Conservation (phyloP, 1,140 invertebrate genomes). For the Drosophila lacertosa region DNA sequence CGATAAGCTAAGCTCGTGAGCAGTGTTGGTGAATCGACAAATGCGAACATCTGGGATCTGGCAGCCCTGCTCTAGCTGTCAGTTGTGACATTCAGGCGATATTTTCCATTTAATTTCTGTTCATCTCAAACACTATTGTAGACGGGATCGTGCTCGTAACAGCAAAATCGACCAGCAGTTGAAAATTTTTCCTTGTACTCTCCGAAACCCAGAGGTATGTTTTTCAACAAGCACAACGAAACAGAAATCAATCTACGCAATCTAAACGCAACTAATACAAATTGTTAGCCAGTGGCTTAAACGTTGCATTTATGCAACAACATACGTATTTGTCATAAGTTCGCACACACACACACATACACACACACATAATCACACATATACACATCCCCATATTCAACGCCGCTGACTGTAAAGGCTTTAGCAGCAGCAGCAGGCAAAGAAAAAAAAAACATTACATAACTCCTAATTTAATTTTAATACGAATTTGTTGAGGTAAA, state of each 20-base stretch:
- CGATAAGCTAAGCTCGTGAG: background rate
- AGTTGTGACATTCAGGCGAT: slow-evolving; percentile 51
- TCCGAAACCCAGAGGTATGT: slow-evolving; percentile 79
- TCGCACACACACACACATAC: slow-evolving; percentile 39
- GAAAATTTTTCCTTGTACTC: slow-evolving; percentile 75
- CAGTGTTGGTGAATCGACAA: background rate
- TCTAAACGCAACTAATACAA: slow-evolving; percentile 49
- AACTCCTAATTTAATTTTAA: slow-evolving; percentile 49
- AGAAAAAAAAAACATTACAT: slow-evolving; percentile 63
- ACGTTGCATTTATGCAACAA: slow-evolving; percentile 53
- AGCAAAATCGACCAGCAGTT: slow-evolving; percentile 62
- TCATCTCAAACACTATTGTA: slow-evolving; percentile 41
- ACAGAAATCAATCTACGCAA: slow-evolving; percentile 40
- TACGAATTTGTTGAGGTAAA: slow-evolving; percentile 40
- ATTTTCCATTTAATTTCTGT: slow-evolving; percentile 12
- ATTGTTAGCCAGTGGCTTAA: slow-evolving; percentile 60
- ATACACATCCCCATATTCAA: slow-evolving; percentile 44
- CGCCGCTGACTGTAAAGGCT: slow-evolving; percentile 58
- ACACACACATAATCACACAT: slow-evolving; percentile 21
- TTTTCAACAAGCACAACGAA: slow-evolving; percentile 36
- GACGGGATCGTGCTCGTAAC: slow-evolving; percentile 52
- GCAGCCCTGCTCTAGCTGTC: slow-evolving; percentile 53
- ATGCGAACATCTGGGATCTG: slow-evolving; percentile 18
- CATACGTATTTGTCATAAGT: slow-evolving; percentile 59
- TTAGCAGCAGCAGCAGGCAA: slow-evolving; percentile 59